Percentiles rank a stretch among this genome's conserved stretches.
phyloP scores from a whole-genome alignment of 2,888 invertebrate species.

The Leuctra nigra region DNA sequence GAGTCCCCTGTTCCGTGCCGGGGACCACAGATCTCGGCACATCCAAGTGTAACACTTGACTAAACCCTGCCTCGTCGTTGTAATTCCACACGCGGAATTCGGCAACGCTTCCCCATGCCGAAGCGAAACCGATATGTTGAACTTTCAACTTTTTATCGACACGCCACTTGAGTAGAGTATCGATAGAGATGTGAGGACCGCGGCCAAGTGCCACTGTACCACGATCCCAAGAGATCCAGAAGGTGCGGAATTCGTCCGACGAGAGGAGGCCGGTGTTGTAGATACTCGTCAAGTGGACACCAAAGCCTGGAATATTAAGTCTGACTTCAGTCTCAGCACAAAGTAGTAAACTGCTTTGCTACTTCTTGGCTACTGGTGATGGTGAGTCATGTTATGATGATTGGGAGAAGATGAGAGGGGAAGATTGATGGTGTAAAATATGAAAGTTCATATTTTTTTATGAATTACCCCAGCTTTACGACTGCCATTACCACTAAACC shows the following conservation, averaged over 20 bases:
- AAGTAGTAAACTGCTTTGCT: too few species aligned
- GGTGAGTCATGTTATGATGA: too few species aligned
- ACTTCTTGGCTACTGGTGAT: too few species aligned
- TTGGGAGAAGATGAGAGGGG: too few species aligned
- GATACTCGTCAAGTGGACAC: conserved; percentile 53
- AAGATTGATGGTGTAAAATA: too few species aligned
- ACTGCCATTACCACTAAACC: too few species aligned
- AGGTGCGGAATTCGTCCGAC: conserved; percentile 51
- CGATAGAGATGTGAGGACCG: conserved; percentile 49
- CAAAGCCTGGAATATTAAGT: conserved; percentile 57
- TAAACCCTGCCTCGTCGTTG: conserved; percentile 62
- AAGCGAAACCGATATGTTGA: conserved; percentile 56
- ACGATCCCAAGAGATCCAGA: conserved; percentile 63
- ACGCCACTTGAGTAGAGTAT: conserved; percentile 53
- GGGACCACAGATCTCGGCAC: conserved; percentile 58
- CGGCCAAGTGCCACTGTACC: conserved; percentile 51
- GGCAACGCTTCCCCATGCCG: conserved; percentile 55
- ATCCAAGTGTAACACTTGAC: conserved; percentile 58
- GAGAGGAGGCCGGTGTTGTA: conserved; percentile 52
- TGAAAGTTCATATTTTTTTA: too few species aligned
- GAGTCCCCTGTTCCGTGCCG: conserved; percentile 55
- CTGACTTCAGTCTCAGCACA: too few species aligned
- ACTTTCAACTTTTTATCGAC: conserved; percentile 53
- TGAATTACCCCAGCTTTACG: too few species aligned
- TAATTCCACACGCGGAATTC: conserved; percentile 64